A percentile compares a stretch with the other conserved stretches of the same genome.
These are phyloP conservation scores for Proterorhinus semilunaris DNA, from an alignment of 2,113 vertebrate genomes.

Conservation along the genomic window DNA sequence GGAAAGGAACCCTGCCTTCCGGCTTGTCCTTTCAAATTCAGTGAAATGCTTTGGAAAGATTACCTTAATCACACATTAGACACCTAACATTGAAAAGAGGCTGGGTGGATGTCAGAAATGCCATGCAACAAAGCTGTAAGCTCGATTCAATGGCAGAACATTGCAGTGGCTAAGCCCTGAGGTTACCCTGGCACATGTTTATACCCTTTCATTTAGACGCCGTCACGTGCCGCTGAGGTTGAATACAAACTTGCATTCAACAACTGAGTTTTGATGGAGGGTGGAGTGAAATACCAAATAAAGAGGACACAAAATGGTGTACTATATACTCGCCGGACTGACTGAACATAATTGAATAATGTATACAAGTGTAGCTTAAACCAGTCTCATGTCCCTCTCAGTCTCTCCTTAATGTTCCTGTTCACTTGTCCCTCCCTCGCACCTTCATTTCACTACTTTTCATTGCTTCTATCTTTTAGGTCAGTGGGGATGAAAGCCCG, in stretches of 20 bases:
- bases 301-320: constrained; percentile 2
- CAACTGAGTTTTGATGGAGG: constrained; percentile 28
- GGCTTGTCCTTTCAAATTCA: constrained; percentile 2
- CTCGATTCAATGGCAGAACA: constrained; percentile 12
- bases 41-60: constrained; percentile 8
- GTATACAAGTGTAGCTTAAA: no score
- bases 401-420: no score
- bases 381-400: no score
- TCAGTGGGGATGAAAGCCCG: no score
- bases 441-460: no score
- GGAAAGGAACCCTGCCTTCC: background rate
- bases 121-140: constrained; percentile 27
- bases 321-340: background rate
- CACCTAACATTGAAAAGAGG: constrained; percentile 7
- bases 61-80: constrained; percentile 14
- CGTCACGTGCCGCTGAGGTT: constrained; percentile 53
- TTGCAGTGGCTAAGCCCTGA: constrained; percentile 33
- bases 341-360: background rate
- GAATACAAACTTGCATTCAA: constrained; percentile 44
- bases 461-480: no score
- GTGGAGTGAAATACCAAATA: constrained; percentile 26
- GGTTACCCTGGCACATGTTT: constrained; percentile 53
- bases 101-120: constrained; percentile 18
- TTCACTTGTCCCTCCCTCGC: no score
- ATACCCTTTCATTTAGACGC: constrained; percentile 47